Evolutionary conservation across 92 coral and sea anemone genomes (phyloP), one percentile per base, ranked within the genome.

Genomic region (Diadumene lineata): DNA sequence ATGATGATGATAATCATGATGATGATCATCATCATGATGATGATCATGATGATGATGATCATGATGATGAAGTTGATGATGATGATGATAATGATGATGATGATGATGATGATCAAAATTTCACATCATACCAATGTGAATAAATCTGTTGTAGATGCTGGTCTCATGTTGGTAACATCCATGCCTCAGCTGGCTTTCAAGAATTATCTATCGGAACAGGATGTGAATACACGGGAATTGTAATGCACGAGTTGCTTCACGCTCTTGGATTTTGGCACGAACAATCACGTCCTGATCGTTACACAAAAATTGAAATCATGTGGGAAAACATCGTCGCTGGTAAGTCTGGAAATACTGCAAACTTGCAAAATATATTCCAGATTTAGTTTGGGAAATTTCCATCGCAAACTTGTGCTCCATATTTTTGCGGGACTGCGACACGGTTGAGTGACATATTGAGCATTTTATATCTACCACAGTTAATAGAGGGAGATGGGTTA

Each of bases 201-300:
- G 68, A 56, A 16, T 30, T 92, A 29, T 92, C 98, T 25, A 69
- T 92, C 2, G 98, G 92, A 18, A 17, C 1, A 4, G 92, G 90
- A 1, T 92, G 98, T 51, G 82, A 86, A 63, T 72, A 53, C 38
- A 81, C 74, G 48, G 98, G 98, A 15, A 77, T 88, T 10, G 69
- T 92, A 11, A 69, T 92, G 66, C 96, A 90, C 30, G 96, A 90
- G 74, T 82, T 90, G 88, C 84, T 90, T 88, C 96, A 90, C 21
- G 83, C 82, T 0, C 17, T 78, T 34, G 98, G 98, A 22, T 86
- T 92, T 63, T 88, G 91, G 87, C 98, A 92, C 65, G 98, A 92
- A 50, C 98, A 92, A 78, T 83, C 92, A 29, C 83, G 98, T 27
- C 98, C 94, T 1, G 94, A 92, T 70, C 69, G 98, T 25, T 81